Evolutionary conservation across 1,140 invertebrate genomes (phyloP).

Genomic region (Listronotus oregonensis): DNA sequence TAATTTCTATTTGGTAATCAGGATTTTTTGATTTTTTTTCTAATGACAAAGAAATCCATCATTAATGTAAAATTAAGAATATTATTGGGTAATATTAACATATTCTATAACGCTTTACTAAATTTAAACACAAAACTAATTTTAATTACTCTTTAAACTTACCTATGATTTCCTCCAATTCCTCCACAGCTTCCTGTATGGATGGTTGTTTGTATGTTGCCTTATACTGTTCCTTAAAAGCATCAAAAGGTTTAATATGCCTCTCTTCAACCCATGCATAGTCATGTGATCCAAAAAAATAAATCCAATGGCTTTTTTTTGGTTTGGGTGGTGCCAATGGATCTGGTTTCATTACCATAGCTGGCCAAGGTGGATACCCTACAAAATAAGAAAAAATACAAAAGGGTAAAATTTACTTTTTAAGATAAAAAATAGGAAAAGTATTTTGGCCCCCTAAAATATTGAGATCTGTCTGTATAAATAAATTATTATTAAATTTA

Average conservation of each 20-base stretch:
- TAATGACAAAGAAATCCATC: too few species aligned
- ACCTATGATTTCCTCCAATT: conserved; percentile 82
- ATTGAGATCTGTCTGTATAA: too few species aligned
- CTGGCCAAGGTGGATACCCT: conserved; percentile 91
- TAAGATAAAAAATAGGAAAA: not conserved
- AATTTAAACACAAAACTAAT: too few species aligned
- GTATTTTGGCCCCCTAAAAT: not conserved
- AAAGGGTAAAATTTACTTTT: not conserved
- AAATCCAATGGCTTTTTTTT: conserved; percentile 83
- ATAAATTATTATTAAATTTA: too few species aligned
- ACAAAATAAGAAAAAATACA: too few species aligned
- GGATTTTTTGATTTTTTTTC: too few species aligned
- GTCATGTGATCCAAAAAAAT: conserved; percentile 92
- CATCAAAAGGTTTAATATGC: conserved; percentile 82
- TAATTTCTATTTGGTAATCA: too few species aligned
- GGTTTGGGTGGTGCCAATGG: conserved; percentile 63
- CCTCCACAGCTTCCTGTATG: conserved; percentile 84
- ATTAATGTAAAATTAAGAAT: too few species aligned
- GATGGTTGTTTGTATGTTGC: conserved; percentile 77
- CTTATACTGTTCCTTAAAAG: conserved; percentile 79
- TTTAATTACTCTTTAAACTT: not conserved
- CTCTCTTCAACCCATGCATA: conserved; percentile 91
- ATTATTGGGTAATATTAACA: too few species aligned
- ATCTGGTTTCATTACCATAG: conserved; percentile 74
- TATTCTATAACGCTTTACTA: too few species aligned